Evolutionary conservation across 1,140 invertebrate species (phyloP).

Genomic region (Myzus persicae): DNA sequence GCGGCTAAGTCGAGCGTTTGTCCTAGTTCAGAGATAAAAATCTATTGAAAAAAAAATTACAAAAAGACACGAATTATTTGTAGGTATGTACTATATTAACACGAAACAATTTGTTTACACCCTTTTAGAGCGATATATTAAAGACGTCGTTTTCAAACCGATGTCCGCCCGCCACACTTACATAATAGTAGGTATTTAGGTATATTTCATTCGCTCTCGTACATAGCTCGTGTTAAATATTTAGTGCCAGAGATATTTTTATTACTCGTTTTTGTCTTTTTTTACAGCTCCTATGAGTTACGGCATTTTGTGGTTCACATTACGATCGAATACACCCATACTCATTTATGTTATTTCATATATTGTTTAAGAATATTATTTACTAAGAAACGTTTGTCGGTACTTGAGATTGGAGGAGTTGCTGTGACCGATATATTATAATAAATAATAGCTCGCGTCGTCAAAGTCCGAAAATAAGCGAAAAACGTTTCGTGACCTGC

Average conservation of each 20-base stretch:
- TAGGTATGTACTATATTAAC: background rate
- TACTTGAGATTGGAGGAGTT: background rate
- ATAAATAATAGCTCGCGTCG: background rate
- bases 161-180: background rate
- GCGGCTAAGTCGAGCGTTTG: background rate
- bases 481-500: background rate
- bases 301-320: background rate
- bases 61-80: background rate
- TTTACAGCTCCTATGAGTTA: background rate
- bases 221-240: background rate
- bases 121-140: background rate
- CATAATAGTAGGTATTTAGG: background rate
- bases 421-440: background rate
- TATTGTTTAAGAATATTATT: slow-evolving; percentile 10
- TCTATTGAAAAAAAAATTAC: background rate
- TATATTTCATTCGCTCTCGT: background rate
- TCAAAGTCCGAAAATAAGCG: background rate
- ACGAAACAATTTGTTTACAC: background rate
- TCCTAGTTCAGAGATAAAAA: background rate
- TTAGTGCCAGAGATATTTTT: background rate
- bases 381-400: background rate
- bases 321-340: background rate
- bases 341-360: too few relatives aligned
- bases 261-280: background rate
- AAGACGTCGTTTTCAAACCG: background rate